Evolutionary conservation across 1,140 invertebrate genomes (phyloP).

Genomic region (Pseudomyrmex cubaensis): DNA sequence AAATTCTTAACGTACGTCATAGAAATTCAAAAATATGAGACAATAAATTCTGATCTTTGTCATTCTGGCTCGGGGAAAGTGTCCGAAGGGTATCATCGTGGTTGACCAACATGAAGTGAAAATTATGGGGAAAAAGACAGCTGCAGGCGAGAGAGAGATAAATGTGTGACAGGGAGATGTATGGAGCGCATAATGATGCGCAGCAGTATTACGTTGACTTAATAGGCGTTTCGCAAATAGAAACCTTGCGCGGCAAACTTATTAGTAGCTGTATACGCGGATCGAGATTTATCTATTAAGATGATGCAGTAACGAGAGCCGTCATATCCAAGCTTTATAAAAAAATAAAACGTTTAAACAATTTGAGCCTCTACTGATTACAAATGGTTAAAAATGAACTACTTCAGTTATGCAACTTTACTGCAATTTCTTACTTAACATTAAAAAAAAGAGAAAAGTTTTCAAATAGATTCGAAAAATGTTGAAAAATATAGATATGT

Average conservation of each 20-base stretch:
- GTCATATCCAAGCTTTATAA: too few relatives aligned
- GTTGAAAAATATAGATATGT: not conserved
- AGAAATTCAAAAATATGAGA: constrained; percentile 23
- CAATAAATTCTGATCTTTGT: constrained; percentile 16
- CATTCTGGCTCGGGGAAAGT: not conserved
- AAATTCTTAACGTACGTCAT: not conserved
- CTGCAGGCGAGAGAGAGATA: constrained; percentile 37
- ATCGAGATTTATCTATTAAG: constrained; percentile 19
- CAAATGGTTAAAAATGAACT: too few relatives aligned
- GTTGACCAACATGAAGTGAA: constrained; percentile 63
- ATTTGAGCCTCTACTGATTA: not conserved
- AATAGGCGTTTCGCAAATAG: constrained; percentile 66
- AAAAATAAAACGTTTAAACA: not conserved
- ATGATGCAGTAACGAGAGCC: too few relatives aligned
- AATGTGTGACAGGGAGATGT: constrained; percentile 73
- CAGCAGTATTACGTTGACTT: constrained; percentile 77
- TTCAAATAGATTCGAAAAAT: not conserved
- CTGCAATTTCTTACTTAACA: not conserved
- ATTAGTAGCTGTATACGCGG: constrained; percentile 22
- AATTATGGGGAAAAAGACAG: constrained; percentile 69
- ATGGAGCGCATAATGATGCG: constrained; percentile 82
- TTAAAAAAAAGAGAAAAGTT: not conserved
- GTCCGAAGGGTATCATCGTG: not conserved
- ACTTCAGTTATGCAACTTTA: too few relatives aligned
- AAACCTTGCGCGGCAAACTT: constrained; percentile 25